These are phyloP conservation scores for Lordiphosa mommai DNA, from an alignment of 1,140 invertebrate species.

Conservation along the genomic window DNA sequence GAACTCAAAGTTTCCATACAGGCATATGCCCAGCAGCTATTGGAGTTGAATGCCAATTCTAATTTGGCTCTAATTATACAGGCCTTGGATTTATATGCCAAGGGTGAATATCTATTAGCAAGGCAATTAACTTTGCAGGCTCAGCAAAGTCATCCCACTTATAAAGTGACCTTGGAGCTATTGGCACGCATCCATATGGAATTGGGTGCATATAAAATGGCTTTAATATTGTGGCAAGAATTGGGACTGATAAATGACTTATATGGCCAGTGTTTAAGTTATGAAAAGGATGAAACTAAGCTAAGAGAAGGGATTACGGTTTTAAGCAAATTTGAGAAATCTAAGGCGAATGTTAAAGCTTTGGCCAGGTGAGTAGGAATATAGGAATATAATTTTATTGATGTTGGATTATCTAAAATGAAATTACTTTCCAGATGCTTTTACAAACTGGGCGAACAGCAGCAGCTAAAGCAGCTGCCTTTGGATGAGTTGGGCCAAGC, in stretches of 20 bases:
- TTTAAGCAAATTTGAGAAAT: conserved; percentile 4
- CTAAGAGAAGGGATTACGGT: conserved; percentile 39
- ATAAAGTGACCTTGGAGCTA: conserved; percentile 43
- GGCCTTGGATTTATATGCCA: conserved; percentile 81
- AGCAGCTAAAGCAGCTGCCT: conserved; percentile 31
- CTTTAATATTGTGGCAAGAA: conserved; percentile 44
- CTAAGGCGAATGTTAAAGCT: conserved; percentile 13
- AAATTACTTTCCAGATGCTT: conserved; percentile 57
- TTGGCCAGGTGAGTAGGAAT: conserved; percentile 53
- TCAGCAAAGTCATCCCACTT: conserved; percentile 44
- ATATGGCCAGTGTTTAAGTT: conserved; percentile 53
- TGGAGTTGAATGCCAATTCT: conserved; percentile 81
- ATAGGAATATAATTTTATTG: not conserved
- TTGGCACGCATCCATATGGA: conserved; percentile 59
- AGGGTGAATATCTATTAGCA: conserved; percentile 81
- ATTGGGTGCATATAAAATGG: conserved; percentile 73
- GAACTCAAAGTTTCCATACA: conserved; percentile 74
- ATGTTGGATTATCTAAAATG: not conserved
- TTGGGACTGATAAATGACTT: conserved; percentile 24
- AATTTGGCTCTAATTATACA: conserved; percentile 83
- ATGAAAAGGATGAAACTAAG: conserved; percentile 28
- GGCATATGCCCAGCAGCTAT: conserved; percentile 80
- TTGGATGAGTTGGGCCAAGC: conserved; percentile 37
- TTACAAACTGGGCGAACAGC: conserved; percentile 34
- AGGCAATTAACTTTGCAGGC: conserved; percentile 80